Base-by-base conservation (phyloP, 2,888 invertebrate species). In the Diarsia rubi region DNA sequence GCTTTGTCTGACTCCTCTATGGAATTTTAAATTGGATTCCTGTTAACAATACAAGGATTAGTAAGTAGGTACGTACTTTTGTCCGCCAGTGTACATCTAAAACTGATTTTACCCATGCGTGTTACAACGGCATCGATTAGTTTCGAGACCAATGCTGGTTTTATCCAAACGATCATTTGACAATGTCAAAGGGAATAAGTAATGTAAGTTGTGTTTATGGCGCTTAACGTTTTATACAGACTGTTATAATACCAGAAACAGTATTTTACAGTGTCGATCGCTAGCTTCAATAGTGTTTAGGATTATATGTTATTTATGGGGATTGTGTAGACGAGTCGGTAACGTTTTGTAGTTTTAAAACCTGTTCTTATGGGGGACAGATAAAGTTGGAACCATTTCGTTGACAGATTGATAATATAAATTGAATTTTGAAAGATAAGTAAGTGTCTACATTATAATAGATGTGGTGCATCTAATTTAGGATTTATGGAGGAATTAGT, bases 21-120 rank as follows among this genome's bases (percentile, higher is more conserved):
- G 92, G 94, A 94, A 93, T 95, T 95, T 96, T 94, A 96, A 96
- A 96, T 96, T 96, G 96, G 94, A 96, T 95, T 94, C 91, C 91
- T 91, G 93, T 93, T 93, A 93, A 96, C 96, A 96, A 96, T 96
- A 92, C 93, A 87, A 79, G 95, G 96, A 95, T 96, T 96, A 96
- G 91, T 90, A 84, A 85, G 91, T 90, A 84, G 84, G 91, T 87
- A 88, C 85, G 90, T 90, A 92, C 93, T 92, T 92, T 95, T 94
- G 94, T 95, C 90, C 83, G 88, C 79, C 89, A 85, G 81, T 88
- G 91, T 92, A 93, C 92, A 79, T 73, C 83, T 73, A 79, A 79
- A 81, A 73, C 79, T 73, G 52, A 63, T 74, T 72, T 70, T 70
- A 74, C 65, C 63, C 76, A 65, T 80, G 27, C 71, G 75, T 82